phyloP scores from a whole-genome alignment of 2,888 invertebrate genomes.

The Dendrolimus pini region DNA sequence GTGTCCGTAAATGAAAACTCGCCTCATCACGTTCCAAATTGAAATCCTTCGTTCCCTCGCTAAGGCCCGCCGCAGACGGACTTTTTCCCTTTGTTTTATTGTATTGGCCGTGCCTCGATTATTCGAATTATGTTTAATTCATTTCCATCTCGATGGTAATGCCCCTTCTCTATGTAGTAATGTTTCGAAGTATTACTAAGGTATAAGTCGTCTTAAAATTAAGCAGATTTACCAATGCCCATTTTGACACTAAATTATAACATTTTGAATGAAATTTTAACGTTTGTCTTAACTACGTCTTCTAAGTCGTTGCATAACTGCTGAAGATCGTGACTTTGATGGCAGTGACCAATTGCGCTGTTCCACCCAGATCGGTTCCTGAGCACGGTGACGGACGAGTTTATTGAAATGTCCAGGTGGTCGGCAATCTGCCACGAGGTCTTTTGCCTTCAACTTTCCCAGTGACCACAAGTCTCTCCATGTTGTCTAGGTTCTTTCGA shows the following conservation, averaged over 20 bases:
- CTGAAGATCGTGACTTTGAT: no score
- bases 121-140: conserved; percentile 75
- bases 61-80: conserved; percentile 53
- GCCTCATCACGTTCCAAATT: conserved; percentile 76
- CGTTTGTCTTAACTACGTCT: no score
- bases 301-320: no score
- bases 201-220: not conserved
- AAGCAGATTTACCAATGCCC: not conserved
- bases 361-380: no score
- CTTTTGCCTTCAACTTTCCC: no score
- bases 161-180: conserved; percentile 36
- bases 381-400: no score
- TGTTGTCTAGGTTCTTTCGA: no score
- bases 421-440: no score
- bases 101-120: conserved; percentile 66
- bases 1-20: conserved; percentile 65
- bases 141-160: conserved; percentile 68
- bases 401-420: no score
- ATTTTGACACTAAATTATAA: not conserved
- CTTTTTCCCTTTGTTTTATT: conserved; percentile 71
- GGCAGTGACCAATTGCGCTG: no score
- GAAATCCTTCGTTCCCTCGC: conserved; percentile 69
- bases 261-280: no score
- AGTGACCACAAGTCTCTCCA: no score
- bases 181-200: conserved; percentile 17